Base-by-base conservation (phyloP, 2,888 invertebrate species). In the Lydus trimaculatus region DNA sequence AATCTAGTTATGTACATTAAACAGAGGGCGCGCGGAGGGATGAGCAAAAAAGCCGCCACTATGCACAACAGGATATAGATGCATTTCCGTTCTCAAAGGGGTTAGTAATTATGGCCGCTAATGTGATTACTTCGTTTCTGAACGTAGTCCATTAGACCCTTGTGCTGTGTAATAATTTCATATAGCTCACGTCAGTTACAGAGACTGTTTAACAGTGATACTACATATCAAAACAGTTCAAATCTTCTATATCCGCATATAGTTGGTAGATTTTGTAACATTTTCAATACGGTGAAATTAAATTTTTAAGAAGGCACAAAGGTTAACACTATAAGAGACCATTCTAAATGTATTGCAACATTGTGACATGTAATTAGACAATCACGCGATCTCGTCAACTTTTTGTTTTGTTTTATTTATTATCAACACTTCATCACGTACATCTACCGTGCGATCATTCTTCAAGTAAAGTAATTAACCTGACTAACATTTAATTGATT, bases 51-150 rank as follows among this genome's bases (percentile, higher is more conserved):
- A 73, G 73, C 76, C 75, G 80, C 76, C 81, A 80, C 82, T 81
- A 81, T 82, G 82, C 82, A 83, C 84, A 85, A 84, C 90, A 89
- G 90, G 90, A 90, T 90, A 90, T 90, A 89, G 90, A 88, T 89
- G 89, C 89, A 90, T 90, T 90, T 90, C 90, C 90, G 89, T 88
- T 86, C 85, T 87, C 87, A 86, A 88, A 87, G 86, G 87, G 87
- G 86, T 86, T 85, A 85, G 87, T 87, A 88, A 90, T 90, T 89
- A 89, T 84, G 89, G 88, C 87, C 86, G 87, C 84, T 90, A 90
- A 90, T 89, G 86, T 87, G 87, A 89, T 90, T 90, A 90, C 86
- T 85, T 85, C 84, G 85, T 86, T 85, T 85, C 85, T 85, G 84
- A 84, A 83, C 84, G 82, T 80, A 84, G 83, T 84, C 85, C 85